Base-by-base conservation (phyloP, 2,113 vertebrate species). In the Oncorhynchus clarkii region DNA sequence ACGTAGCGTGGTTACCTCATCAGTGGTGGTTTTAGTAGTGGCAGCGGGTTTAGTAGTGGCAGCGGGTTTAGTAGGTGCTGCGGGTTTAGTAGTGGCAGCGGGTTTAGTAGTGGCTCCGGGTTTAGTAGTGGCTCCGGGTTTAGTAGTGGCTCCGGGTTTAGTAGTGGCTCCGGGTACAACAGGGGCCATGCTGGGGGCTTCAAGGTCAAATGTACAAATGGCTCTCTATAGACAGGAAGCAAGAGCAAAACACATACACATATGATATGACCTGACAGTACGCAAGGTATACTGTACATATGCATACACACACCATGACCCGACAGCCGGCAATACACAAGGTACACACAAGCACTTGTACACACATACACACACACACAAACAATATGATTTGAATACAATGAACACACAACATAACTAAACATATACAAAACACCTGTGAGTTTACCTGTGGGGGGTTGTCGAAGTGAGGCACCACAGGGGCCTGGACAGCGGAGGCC, bases 401-500 rank as follows among this genome's bases (percentile, higher is more conserved):
- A 12, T 45, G 9, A 12, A 45, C 39, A 11, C 39, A 12, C 39
- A 45, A 20, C 16, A 45, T 45, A 11, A 45, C 39, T 45, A 45
- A 45, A 45, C 39, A 18, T 26, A 39, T 45, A 64, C 71, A 62
- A 20, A 73, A 73, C 57, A 64, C 29, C 51, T 18, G n/a, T 69
- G 9, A 54, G 31, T 71, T 9, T 76, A 76, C 70, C 48, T 80
- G 29, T 34, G 64, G 48, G 51, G 49, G 70, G 5, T 70, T 11
- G 70, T 8, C 13, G 59, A 39, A 20, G 73, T 1, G 18, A 57
- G 51, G 70, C 39, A 70, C 72, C 75, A 85, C 69, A 51, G 78
- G 64, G 16, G 72, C 68, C 39, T 75, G 78, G 27, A 80, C 73
- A 26, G 67, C 39, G 27, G 60, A 34, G 54, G 80, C 57, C 24